These are phyloP conservation scores for Aspidiotus rigidus DNA, from an alignment of 2,888 invertebrate genomes.

Conservation along the genomic window DNA sequence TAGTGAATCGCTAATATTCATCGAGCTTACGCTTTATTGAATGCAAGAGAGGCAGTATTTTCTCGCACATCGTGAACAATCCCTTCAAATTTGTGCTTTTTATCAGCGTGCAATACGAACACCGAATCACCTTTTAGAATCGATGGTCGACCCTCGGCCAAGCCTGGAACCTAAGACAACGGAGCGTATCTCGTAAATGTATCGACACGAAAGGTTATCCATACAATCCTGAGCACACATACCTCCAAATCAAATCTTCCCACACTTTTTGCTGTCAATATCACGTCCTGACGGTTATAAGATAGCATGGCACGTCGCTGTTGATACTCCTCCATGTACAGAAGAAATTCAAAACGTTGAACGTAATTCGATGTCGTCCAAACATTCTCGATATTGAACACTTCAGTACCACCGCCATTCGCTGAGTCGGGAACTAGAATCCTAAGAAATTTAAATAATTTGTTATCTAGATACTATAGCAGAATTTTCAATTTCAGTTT, in stretches of 20 bases:
- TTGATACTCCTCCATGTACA: conserved; percentile 42
- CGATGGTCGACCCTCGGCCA: conserved; percentile 43
- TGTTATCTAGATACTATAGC: not conserved
- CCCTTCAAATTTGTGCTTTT: conserved; percentile 40
- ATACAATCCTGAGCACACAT: not conserved
- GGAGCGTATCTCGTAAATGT: not conserved
- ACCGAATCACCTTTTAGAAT: conserved; percentile 41
- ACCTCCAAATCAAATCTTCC: not conserved
- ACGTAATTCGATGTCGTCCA: conserved; percentile 22
- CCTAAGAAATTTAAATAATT: too few species aligned
- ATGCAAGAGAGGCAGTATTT: conserved; percentile 39
- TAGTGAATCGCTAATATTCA: not conserved
- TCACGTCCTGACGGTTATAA: conserved; percentile 16
- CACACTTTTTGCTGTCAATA: not conserved
- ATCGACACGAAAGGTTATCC: not conserved
- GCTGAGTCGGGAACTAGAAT: too few species aligned
- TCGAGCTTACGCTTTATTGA: conserved; percentile 35
- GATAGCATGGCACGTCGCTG: conserved; percentile 37
- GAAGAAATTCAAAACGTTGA: conserved; percentile 35
- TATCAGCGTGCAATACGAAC: conserved; percentile 37
- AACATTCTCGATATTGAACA: conserved; percentile 1
- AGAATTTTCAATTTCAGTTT: too few species aligned
- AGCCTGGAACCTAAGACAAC: conserved; percentile 41
- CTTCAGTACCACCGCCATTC: not conserved
- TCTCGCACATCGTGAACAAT: conserved; percentile 39